Percentiles rank a stretch among this genome's conserved stretches.
phyloP scores from a whole-genome alignment of 2,888 invertebrate genomes.

The Physocephala rufipes region DNA sequence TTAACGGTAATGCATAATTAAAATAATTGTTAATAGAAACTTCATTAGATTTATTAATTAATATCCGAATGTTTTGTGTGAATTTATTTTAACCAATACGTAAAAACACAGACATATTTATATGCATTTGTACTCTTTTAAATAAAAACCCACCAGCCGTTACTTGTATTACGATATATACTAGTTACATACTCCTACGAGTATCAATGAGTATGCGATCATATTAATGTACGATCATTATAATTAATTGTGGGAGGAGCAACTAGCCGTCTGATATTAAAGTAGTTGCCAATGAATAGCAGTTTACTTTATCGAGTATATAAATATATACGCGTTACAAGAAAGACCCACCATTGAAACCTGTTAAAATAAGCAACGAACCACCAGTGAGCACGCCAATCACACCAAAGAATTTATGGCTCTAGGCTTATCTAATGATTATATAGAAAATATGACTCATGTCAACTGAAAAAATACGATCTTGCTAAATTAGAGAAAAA shows the following conservation, averaged over 20 bases:
- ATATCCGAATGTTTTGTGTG: too few relatives aligned
- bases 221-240: constrained; percentile 28
- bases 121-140: too few relatives aligned
- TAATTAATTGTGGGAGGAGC: constrained; percentile 31
- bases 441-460: constrained; percentile 24
- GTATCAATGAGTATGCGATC: constrained; percentile 12
- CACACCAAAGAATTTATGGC: neutral
- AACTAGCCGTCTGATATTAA: constrained; percentile 1
- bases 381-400: constrained; percentile 25
- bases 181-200: neutral
- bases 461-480: constrained; percentile 14
- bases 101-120: too few relatives aligned
- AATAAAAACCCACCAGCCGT: too few relatives aligned
- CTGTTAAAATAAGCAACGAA: constrained; percentile 7
- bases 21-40: too few relatives aligned
- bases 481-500: neutral
- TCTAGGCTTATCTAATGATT: constrained; percentile 6
- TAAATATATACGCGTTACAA: neutral
- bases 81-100: too few relatives aligned
- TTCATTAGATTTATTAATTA: too few relatives aligned
- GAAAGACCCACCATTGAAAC: neutral
- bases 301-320: constrained; percentile 4
- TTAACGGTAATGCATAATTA: too few relatives aligned
- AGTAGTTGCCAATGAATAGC: constrained; percentile 24
- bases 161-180: neutral